A percentile compares a stretch with the other conserved stretches of the same genome.
Evolutionary conservation across 2,888 invertebrate genomes (phyloP).

Genomic region (Protonemura montana): DNA sequence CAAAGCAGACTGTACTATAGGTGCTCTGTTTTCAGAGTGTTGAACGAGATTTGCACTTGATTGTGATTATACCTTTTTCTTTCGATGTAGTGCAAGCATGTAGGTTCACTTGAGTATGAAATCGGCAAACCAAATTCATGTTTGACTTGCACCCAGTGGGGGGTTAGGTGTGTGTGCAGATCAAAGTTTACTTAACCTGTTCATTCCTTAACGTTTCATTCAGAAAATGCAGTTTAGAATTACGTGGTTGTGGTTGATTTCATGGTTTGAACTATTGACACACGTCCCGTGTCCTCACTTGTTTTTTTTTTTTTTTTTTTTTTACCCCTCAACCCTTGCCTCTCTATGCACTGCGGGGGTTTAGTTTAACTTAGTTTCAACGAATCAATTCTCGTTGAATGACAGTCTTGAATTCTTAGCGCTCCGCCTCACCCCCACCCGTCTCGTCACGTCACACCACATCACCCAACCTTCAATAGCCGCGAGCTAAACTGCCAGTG

Average conservation of each 20-base stretch:
- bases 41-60: no score
- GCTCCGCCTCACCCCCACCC: no score
- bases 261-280: background rate
- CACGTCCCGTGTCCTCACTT: background rate
- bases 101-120: no score
- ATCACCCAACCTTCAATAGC: slow-evolving; percentile 15
- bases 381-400: slow-evolving; percentile 41
- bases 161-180: no score
- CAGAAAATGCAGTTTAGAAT: background rate
- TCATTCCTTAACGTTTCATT: background rate
- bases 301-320: background rate
- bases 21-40: no score
- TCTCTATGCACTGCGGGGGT: slow-evolving; percentile 14
- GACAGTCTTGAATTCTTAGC: slow-evolving; percentile 31
- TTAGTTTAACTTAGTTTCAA: slow-evolving; percentile 39
- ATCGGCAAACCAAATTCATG: no score
- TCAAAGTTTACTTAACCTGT: background rate
- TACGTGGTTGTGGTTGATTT: background rate
- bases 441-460: background rate
- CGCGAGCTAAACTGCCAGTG: background rate
- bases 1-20: no score
- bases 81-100: no score
- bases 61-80: no score
- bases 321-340: slow-evolving; percentile 7
- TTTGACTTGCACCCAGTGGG: no score